Base-by-base conservation (phyloP, 1,140 invertebrate genomes). In the Macrotrachela quadricornifera region DNA sequence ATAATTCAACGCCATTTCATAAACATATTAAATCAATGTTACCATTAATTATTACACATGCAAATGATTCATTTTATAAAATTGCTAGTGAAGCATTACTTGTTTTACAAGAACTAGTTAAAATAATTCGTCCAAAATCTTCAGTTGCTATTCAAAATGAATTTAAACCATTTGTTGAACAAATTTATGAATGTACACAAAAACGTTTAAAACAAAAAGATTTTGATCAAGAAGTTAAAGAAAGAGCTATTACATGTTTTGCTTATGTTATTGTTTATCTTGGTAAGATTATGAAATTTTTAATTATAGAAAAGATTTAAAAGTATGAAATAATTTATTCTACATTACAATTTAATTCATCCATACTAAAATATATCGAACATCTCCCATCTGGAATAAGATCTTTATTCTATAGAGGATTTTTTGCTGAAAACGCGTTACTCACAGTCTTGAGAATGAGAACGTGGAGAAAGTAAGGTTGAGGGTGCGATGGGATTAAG, bases 181-280 rank as follows among this genome's bases (percentile, higher is more conserved):
- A 82, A 50, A 77, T 95, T 59, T 95, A 92, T 68, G 71, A 76
- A 39, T 85, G 81, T 60, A 87, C 85, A 0, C 69, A 92, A 49
- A 76, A 56, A 39, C 58, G 88, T 57, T 71, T 99, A 6, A 80
- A 80, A 62, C 85, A 90, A n/a, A 80, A 88, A 0, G 88, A 94
- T 65, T 88, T 95, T 59, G 88, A 95, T 72, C 91, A 95, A 66
- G 90, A 96, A 74, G 90, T 96, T 0, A 96, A 96, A 65, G 91
- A 96, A 64, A 75, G 88, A 54, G 88, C 91, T 8, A 95, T 96
- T 54, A 82, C 87, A 1, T 90, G 88, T 61, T 92, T 30, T 30
- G 21, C 21, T 30, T 30, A 30, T 30, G 21, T 30, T 30, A 30
- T 30, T 30, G 21, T 30, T 30, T 30, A 30, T 30, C 21, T 30